Conservation (phyloP, 2,888 invertebrate species). For the Drosophila anomelani region DNA sequence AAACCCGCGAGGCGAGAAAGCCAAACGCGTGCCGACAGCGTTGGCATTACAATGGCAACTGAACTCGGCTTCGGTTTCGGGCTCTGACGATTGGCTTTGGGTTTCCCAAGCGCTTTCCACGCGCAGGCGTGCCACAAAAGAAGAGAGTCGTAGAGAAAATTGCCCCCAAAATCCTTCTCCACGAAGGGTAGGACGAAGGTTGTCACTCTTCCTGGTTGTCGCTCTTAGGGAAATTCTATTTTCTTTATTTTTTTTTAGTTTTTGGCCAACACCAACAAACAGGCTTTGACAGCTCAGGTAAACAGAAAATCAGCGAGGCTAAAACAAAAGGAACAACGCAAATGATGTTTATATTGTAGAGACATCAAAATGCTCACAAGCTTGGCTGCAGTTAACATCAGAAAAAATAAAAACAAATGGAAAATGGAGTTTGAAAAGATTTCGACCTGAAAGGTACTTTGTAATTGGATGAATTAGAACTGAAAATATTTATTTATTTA, state of each 20-base stretch:
- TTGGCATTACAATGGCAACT: slow-evolving; percentile 79
- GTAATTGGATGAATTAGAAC: neutral
- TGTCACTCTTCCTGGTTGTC: slow-evolving; percentile 14
- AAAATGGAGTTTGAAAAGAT: neutral
- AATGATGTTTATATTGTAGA: slow-evolving; percentile 77
- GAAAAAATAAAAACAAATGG: slow-evolving; percentile 5
- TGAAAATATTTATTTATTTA: neutral
- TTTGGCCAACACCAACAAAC: slow-evolving; percentile 2
- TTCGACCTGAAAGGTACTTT: neutral
- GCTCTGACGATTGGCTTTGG: slow-evolving; percentile 13
- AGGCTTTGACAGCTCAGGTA: slow-evolving; percentile 70
- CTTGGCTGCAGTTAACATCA: slow-evolving; percentile 36
- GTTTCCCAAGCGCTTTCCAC: slow-evolving; percentile 34
- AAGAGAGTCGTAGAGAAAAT: slow-evolving; percentile 50
- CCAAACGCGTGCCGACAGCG: slow-evolving; percentile 70
- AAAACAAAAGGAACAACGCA: slow-evolving; percentile 77
- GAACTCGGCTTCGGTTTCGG: slow-evolving; percentile 36
- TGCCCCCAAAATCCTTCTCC: slow-evolving; percentile 31
- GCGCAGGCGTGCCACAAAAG: slow-evolving; percentile 29
- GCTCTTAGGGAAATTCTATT: slow-evolving; percentile 26
- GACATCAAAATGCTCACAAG: slow-evolving; percentile 61
- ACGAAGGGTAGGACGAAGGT: slow-evolving; percentile 50
- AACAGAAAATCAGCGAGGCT: slow-evolving; percentile 73
- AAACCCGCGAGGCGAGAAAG: slow-evolving; percentile 70
- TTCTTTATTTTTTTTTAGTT: slow-evolving; percentile 34